Base-by-base conservation (phyloP, 2,797 vertebrate genomes). In the Gallinago nigripennis region DNA sequence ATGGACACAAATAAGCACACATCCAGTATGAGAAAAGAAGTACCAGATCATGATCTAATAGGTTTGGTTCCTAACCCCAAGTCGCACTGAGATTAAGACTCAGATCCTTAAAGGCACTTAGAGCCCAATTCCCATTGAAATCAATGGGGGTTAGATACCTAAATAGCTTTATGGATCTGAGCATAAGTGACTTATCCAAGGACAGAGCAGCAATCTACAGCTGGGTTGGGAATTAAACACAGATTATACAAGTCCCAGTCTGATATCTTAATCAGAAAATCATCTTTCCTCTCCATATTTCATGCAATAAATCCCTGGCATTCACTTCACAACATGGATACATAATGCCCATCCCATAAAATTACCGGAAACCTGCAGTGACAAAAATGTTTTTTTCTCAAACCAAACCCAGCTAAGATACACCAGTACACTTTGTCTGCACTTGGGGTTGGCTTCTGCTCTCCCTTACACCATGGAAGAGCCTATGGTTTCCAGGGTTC, bases 91-190 rank as follows among this genome's bases (percentile, higher is more conserved):
- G 66, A 88, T 82, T 94, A 88, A 86, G 73, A 54, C 50, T 90
- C 91, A 86, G 58, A 94, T 84, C 48, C 83, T 88, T 90, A 93
- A 88, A 95, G 83, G 54, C 70, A 91, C 73, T 94, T 81, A 72
- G 9, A 79, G 24, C 23, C 89, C 61, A 80, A 23, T 28, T 92
- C 64, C 70, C 77, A 76, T 73, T 86, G 73, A 94, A 95, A 95
- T 95, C 93, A 95, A 94, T 93, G 94, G 73, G 77, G 72, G 70
- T 90, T 94, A 95, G 88, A 82, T 90, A 82, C 70, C 66, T 94
- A 94, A 95, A 97, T 84, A 95, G 88, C 63, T 95, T 93, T 96
- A 96, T 95, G 92, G 90, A 94, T 95, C 82, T 10, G 5, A 91
- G 50, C 54, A 75, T 85, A 93, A 94, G 91, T 89, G 86, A 95